Conservation (phyloP, 64 coral and sea anemone genomes). For the Platygyra sinensis region DNA sequence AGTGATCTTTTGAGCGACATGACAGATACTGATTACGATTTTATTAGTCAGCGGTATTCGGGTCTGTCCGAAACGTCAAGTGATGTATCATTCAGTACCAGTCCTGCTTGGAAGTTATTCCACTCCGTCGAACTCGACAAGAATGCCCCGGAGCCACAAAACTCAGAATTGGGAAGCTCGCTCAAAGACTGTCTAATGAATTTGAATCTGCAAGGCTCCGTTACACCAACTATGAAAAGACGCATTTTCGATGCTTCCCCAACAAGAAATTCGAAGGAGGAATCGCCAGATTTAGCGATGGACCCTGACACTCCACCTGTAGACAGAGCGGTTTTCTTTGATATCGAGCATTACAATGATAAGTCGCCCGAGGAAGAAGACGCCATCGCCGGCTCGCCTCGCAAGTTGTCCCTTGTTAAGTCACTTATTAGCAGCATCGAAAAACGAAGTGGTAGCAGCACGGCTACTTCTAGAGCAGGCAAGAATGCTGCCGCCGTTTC, state of each 20-base stretch:
- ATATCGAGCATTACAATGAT: conserved; percentile 44
- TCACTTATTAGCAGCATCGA: conserved; percentile 67
- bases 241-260: conserved; percentile 16
- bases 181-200: conserved; percentile 18
- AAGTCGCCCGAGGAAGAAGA: conserved; percentile 6
- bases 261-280: not conserved
- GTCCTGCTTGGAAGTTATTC: conserved; percentile 32
- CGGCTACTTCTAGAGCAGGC: not conserved
- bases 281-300: not conserved
- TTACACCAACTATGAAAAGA: conserved; percentile 33
- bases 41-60: conserved; percentile 34
- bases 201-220: conserved; percentile 6
- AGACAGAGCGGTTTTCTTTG: conserved; percentile 64
- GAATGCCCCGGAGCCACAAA: not conserved
- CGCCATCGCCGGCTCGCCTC: not conserved
- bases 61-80: conserved; percentile 50
- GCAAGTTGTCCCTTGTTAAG: conserved; percentile 53
- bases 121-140: conserved; percentile 24
- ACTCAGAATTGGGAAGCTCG: not conserved
- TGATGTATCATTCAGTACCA: conserved; percentile 37
- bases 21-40: conserved; percentile 27
- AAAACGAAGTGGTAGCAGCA: conserved; percentile 30
- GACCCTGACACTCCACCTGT: not conserved
- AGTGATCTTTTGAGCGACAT: conserved; percentile 32
- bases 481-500: not conserved